Conservation (phyloP, 2,888 invertebrate species). For the Drosophila rubida region DNA sequence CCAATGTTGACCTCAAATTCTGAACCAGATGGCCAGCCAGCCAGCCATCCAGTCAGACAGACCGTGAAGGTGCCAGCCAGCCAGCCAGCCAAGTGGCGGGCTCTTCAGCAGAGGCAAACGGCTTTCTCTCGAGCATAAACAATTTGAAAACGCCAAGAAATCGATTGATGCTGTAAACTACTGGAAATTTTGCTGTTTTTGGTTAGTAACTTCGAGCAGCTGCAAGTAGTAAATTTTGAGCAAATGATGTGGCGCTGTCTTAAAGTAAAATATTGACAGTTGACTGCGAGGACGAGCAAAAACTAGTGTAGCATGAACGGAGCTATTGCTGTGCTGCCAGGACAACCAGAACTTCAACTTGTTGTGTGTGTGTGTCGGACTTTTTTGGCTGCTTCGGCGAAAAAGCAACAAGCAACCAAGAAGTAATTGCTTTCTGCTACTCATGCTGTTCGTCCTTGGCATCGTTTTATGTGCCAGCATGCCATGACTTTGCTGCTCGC, state of each 20-base stretch:
- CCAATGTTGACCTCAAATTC: constrained; percentile 69
- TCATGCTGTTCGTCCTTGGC: constrained; percentile 58
- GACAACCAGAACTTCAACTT: constrained; percentile 56
- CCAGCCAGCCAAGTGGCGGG: constrained; percentile 7
- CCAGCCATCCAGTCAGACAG: constrained; percentile 7
- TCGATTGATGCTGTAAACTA: constrained; percentile 6
- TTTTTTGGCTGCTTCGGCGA: constrained; percentile 31
- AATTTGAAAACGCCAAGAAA: constrained; percentile 5
- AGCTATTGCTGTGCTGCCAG: constrained; percentile 36
- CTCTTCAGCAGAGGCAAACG: constrained; percentile 15
- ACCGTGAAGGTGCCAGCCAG: constrained; percentile 14
- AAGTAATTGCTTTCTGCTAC: constrained; percentile 80
- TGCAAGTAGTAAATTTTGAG: constrained; percentile 72
- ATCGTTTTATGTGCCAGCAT: constrained; percentile 33
- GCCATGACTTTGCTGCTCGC: constrained; percentile 62
- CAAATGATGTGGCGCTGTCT: constrained; percentile 76
- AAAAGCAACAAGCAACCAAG: constrained; percentile 72
- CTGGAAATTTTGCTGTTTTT: not conserved
- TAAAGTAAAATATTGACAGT: constrained; percentile 81
- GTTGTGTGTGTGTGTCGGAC: constrained; percentile 4
- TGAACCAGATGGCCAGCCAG: constrained; percentile 16
- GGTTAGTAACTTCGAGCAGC: not conserved
- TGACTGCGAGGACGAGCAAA: constrained; percentile 47
- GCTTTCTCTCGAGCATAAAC: constrained; percentile 19
- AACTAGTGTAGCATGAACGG: constrained; percentile 70